Base-by-base conservation (phyloP, 2,113 vertebrate genomes). In the Paraplagusia blochii region DNA sequence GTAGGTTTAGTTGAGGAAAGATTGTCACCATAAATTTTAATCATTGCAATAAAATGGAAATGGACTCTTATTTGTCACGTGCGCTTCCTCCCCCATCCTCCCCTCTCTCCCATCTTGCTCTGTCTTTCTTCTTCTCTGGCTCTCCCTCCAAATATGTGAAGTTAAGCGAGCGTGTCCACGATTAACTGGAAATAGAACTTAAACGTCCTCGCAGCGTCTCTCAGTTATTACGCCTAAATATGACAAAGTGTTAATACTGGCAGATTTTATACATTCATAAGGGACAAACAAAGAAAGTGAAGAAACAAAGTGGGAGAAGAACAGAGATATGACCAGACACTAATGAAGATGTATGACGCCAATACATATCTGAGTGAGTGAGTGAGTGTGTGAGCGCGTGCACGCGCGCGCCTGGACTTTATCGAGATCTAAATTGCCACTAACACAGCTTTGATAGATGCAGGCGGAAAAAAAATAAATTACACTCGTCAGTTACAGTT, bases 301-400 rank as follows among this genome's bases (percentile, higher is more conserved):
- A 63, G 59, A 12, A 48, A 44, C 61, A 8, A 46, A 76, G 58
- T 60, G 64, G 38, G 60, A 66, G 75, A 63, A 58, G 59, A 77
- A 63, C 53, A 60, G 56, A 68, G 71, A 74, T 81, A 70, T 72
- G 74, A 76, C 65, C 58, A 35, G 62, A 74, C 76, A 57, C 54
- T 85, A 87, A 87, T 85, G 81, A 85, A 84, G 85, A 87, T 73
- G 63, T 67, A 87, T 87, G 81, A 64, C 46, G 61, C 78, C 74
- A 76, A 72, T 83, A 76, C 73, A 69, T 50, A 54, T 61, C 48
- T 33, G 29, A 46, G 2, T 29, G 45, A 46, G 38, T 45, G 48
- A 44, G 58, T 53, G 33, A 58, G 34, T 11, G 56, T 53, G 34
- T 58, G 40, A 60, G 54, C 47, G 56, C 48, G 66, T 33, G 38